Percentiles rank a stretch among this genome's conserved stretches.
These are phyloP conservation scores for Holacanthella duospinosa DNA, from an alignment of 2,888 invertebrate species.

Conservation along the genomic window DNA sequence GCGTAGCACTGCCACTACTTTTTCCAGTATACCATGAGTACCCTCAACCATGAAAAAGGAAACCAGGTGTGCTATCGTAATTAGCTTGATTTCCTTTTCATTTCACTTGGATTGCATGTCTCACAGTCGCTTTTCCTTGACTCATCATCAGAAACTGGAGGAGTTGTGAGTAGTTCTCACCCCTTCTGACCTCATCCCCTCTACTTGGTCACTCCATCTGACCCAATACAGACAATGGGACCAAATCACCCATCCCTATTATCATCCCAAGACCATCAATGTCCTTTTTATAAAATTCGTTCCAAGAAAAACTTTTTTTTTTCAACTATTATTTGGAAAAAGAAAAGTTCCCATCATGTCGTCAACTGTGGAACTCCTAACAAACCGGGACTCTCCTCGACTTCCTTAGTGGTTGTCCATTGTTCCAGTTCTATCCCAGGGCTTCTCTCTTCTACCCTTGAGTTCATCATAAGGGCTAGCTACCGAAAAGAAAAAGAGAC, in stretches of 20 bases:
- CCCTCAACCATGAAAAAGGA: slow-evolving; percentile 28
- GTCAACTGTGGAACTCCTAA: not conserved
- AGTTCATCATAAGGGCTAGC: not conserved
- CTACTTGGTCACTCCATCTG: not conserved
- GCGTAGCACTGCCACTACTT: no score
- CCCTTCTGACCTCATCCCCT: not conserved
- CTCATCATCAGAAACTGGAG: not conserved
- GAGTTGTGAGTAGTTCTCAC: not conserved
- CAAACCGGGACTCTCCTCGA: no score
- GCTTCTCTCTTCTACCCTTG: not conserved
- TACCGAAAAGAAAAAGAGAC: no score
- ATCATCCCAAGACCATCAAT: not conserved
- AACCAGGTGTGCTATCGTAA: slow-evolving; percentile 32
- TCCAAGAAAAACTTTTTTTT: not conserved
- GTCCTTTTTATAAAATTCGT: no score
- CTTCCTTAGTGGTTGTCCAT: not conserved
- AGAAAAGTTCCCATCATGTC: not conserved
- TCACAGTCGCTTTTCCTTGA: not conserved
- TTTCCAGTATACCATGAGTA: slow-evolving; percentile 7
- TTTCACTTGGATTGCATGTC: not conserved
- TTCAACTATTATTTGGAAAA: no score
- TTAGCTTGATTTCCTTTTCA: slow-evolving; percentile 30
- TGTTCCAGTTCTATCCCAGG: no score
- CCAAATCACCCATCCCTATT: not conserved
- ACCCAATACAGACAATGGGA: slow-evolving; percentile 2